Percentiles rank a stretch among this genome's conserved stretches.
Evolutionary conservation across 2,113 vertebrate species (phyloP).

Genomic region (Heterotis niloticus): DNA sequence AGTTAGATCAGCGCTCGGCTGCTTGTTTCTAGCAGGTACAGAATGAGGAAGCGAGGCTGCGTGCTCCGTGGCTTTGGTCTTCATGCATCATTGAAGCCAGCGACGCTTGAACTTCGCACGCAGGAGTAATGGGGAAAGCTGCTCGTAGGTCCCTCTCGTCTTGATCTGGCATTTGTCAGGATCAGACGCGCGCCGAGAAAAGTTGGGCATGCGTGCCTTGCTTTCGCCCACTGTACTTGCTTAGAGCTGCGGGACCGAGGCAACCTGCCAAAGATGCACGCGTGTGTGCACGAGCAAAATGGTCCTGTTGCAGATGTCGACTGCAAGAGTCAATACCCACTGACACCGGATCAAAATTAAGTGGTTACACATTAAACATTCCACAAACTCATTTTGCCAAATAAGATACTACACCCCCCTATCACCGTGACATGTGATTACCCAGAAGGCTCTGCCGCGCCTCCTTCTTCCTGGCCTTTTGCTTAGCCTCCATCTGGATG

Average conservation of each 20-base stretch:
- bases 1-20: too few relatives aligned
- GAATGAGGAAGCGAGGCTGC: neutral
- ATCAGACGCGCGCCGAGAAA: neutral
- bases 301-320: neutral
- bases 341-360: neutral
- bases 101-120: too few relatives aligned
- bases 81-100: too few relatives aligned
- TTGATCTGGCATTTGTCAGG: neutral
- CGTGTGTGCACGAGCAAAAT: neutral
- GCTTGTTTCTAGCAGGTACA: too few relatives aligned
- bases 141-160: conserved; percentile 4
- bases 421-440: conserved; percentile 44
- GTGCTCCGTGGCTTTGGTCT: too few relatives aligned
- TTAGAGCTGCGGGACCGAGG: neutral
- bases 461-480: conserved; percentile 83
- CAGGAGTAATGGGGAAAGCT: neutral
- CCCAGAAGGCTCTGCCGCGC: conserved; percentile 82
- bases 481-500: conserved; percentile 80
- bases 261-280: neutral
- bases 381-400: too few relatives aligned
- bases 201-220: neutral
- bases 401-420: neutral
- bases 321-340: neutral
- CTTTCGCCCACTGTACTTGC: too few relatives aligned
- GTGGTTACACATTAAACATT: too few relatives aligned